Conservation (phyloP, 2,797 vertebrate genomes). For the Linurgus olivaceus region DNA sequence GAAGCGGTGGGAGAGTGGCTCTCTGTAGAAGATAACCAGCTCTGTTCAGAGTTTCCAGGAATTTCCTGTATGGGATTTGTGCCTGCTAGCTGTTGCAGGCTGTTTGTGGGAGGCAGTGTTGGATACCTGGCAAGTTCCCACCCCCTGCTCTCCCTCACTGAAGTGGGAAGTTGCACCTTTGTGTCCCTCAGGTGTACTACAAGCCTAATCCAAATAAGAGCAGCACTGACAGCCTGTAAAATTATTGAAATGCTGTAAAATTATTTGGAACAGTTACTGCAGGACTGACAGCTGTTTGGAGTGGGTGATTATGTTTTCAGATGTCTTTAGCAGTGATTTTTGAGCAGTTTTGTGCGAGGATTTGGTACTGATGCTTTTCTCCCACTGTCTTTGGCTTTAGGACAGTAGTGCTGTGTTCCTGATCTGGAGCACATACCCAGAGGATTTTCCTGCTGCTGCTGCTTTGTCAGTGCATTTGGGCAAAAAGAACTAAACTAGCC, state of each 20-base stretch:
- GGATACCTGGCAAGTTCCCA: not conserved
- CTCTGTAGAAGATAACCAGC: not conserved
- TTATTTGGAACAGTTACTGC: not conserved
- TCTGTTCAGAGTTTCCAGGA: not conserved
- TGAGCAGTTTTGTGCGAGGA: not conserved
- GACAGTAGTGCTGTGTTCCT: not conserved
- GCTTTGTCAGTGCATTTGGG: not conserved
- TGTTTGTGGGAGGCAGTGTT: not conserved
- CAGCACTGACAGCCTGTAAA: not conserved
- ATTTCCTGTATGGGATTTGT: not conserved
- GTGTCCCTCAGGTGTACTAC: not conserved
- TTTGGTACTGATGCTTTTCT: not conserved
- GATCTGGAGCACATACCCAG: not conserved
- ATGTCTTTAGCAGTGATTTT: not conserved
- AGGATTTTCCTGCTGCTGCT: not conserved
- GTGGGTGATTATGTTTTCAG: not conserved
- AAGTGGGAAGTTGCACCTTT: not conserved
- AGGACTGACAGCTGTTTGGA: not conserved
- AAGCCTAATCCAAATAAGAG: accelerated
- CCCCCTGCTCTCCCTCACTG: not conserved
- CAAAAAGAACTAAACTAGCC: not conserved
- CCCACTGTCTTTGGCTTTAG: not conserved
- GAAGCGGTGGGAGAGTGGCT: not conserved
- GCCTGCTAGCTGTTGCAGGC: not conserved
- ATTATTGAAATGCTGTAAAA: not conserved